Evolutionary conservation across 92 coral and sea anemone species (phyloP).

Genomic region (Epizoanthus scotinus): DNA sequence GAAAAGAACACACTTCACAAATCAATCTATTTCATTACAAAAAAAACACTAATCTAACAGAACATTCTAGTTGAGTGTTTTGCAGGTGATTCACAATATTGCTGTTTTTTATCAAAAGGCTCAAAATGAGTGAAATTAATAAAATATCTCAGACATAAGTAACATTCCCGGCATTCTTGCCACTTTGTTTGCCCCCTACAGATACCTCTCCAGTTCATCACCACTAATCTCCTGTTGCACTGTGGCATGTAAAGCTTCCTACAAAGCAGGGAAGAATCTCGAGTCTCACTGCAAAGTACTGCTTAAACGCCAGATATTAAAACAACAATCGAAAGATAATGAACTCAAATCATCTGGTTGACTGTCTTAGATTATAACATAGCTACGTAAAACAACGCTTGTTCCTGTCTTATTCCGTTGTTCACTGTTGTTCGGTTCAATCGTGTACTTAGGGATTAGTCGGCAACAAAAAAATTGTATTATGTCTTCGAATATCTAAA

Average conservation of each 20-base stretch:
- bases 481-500: constrained; percentile 18
- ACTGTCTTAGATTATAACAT: constrained; percentile 3
- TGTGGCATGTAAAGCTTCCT: not conserved
- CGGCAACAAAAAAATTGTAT: not conserved
- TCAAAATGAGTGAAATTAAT: constrained; percentile 1
- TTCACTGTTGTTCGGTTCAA: not conserved
- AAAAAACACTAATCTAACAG: not conserved
- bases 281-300: not conserved
- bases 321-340: not conserved
- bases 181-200: not conserved
- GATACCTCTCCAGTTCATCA: not conserved
- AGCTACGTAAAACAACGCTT: not conserved
- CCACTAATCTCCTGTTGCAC: constrained; percentile 6
- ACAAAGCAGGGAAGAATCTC: not conserved
- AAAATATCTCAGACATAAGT: constrained; percentile 13
- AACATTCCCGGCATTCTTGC: constrained; percentile 26
- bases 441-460: constrained; percentile 20
- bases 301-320: not conserved
- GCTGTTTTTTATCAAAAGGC: not conserved
- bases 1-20: not conserved
- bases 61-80: not conserved
- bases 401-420: not conserved
- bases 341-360: not conserved
- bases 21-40: not conserved
- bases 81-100: not conserved